Conservation (phyloP, 2,888 invertebrate genomes). For the Ectemnius continuus region DNA sequence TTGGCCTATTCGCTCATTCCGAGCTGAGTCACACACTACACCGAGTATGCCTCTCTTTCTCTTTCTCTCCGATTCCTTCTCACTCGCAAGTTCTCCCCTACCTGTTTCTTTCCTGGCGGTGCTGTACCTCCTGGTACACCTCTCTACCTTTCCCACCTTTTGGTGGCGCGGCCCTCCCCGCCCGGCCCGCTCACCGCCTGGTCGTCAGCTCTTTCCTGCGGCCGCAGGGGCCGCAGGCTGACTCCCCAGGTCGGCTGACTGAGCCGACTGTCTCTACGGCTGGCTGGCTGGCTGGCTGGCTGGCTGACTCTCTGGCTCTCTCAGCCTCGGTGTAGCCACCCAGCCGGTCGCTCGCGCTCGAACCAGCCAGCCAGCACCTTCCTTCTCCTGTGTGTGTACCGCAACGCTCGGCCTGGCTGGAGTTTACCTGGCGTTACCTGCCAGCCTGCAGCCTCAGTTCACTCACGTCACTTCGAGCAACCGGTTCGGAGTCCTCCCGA, state of each 20-base stretch:
- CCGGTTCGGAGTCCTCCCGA: conserved; percentile 71
- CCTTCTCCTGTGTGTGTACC: conserved; percentile 48
- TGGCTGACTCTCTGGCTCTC: not conserved
- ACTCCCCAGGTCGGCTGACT: conserved; percentile 64
- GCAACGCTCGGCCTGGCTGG: conserved; percentile 66
- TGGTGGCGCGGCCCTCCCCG: conserved; percentile 1
- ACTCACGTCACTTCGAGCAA: conserved; percentile 77
- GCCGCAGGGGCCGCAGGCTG: conserved; percentile 63
- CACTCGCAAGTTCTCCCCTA: conserved; percentile 28
- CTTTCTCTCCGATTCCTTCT: conserved; percentile 7
- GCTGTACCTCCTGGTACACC: conserved; percentile 10
- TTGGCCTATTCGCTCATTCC: conserved; percentile 70
- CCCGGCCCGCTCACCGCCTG: conserved; percentile 48
- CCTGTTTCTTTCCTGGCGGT: conserved; percentile 27
- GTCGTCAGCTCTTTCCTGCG: conserved; percentile 59
- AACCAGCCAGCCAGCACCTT: conserved; percentile 59
- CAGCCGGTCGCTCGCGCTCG: conserved; percentile 45
- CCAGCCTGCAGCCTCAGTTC: conserved; percentile 75
- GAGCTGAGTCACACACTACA: conserved; percentile 70
- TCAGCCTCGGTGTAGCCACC: conserved; percentile 42
- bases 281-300: conserved; percentile 59
- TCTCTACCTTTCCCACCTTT: conserved; percentile 32
- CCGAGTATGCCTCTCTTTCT: conserved; percentile 49
- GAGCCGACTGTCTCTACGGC: conserved; percentile 70
- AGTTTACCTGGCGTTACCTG: conserved; percentile 78